Evolutionary conservation across 2,113 vertebrate genomes (phyloP).

Genomic region (Gulo gulo): DNA sequence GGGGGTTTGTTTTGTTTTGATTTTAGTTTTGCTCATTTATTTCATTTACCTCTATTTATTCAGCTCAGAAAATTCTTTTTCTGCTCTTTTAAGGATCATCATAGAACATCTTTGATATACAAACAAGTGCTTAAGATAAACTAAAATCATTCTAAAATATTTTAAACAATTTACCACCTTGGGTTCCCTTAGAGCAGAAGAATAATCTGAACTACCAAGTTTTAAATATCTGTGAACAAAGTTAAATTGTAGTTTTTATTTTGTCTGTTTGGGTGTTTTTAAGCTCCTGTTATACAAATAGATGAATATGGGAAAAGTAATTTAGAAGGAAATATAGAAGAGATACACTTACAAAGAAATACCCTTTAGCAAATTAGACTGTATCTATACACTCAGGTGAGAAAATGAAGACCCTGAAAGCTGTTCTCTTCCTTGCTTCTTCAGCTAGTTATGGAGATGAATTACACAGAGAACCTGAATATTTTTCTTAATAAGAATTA

Average conservation of each 20-base stretch:
- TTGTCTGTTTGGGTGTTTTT: neutral
- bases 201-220: neutral
- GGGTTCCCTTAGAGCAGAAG: neutral
- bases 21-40: neutral
- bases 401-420: neutral
- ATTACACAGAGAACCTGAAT: neutral
- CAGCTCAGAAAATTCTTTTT: neutral
- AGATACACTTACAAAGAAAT: neutral
- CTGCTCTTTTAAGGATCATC: neutral
- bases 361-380: neutral
- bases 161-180: neutral
- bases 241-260: neutral
- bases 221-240: neutral
- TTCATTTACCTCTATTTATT: neutral
- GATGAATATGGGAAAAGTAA: neutral
- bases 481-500: neutral
- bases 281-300: neutral
- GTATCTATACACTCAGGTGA: neutral
- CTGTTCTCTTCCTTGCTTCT: neutral
- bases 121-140: neutral
- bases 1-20: neutral
- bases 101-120: neutral
- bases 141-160: conserved; percentile 7
- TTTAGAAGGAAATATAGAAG: neutral
- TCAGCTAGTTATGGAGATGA: neutral